Evolutionary conservation across 2,888 invertebrate genomes (phyloP), one percentile per base, ranked within the genome.

Genomic region (Ephialtes manifestator): DNA sequence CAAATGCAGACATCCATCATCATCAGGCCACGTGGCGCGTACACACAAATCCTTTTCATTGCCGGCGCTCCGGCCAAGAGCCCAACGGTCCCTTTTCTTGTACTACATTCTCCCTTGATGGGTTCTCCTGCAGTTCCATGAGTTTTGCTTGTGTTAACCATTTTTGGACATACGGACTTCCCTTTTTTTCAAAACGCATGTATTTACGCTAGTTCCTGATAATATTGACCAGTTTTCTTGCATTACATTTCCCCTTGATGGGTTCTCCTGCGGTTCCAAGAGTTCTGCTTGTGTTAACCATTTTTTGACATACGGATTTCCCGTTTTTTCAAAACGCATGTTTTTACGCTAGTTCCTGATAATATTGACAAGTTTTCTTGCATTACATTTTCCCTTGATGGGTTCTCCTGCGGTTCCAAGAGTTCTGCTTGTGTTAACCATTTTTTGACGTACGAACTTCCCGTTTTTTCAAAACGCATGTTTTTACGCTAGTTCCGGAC

Each of bases 1-100:
- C 87, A 87, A 88, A 89, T 86, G 87, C 88, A 88, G 81, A 71
- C 85, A 86, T 87, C 88, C 87, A 86, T 87, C 88, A 89, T 87
- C 88, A 88, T 88, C 89, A 84, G 82, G 83, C 83, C 81, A 79
- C 87, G 84, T 86, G 86, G 84, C 85, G 53, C 75, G 79, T 70
- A 83, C 72, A 81, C 71, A 80, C 67, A 85, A 86, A 81, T 84
- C 77, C 82, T 80, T 86, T 84, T 86, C 85, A 85, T 85, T 79
- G 81, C 74, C 77, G 55, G 35, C 58, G 77, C 83, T 72, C 68
- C 76, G 51, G 70, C 72, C 68, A 51, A n/a, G 53, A 55, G 46
- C 58, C 81, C 63, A 46, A 79, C 48, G 48, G 39, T 43, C 68
- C 63, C 68, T 51, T 79, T 53, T 48, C 46, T 20, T 28, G 10